phyloP scores from a whole-genome alignment of 2,888 invertebrate species.

The Meandrusa payeni region DNA sequence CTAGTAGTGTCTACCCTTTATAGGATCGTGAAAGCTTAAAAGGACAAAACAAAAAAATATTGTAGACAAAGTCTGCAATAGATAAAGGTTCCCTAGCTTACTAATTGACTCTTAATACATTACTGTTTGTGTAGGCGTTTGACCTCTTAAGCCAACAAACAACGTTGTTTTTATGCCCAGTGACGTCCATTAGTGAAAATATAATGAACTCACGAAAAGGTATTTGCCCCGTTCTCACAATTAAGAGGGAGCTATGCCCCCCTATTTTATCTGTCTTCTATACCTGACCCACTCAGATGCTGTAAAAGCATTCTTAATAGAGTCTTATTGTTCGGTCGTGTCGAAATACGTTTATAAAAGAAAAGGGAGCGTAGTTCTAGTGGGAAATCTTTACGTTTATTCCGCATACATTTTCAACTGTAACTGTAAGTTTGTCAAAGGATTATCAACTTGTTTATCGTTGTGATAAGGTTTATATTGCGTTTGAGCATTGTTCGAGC shows the following conservation, averaged over 20 bases:
- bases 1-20: too few species aligned
- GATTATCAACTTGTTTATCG: background rate
- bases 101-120: too few species aligned
- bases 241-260: background rate
- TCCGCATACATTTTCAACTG: slow-evolving; percentile 10
- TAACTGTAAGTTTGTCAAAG: background rate
- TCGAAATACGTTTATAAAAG: slow-evolving; percentile 22
- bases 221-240: slow-evolving; percentile 1
- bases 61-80: too few species aligned
- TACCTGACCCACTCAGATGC: background rate
- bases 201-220: slow-evolving; percentile 10
- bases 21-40: too few species aligned
- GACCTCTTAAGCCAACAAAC: background rate
- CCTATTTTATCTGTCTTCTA: background rate
- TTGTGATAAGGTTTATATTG: slow-evolving; percentile 4
- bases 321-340: slow-evolving; percentile 18
- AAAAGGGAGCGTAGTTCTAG: slow-evolving; percentile 21
- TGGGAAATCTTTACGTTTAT: slow-evolving; percentile 23
- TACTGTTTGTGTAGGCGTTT: too few species aligned
- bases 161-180: background rate
- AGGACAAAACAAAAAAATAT: too few species aligned
- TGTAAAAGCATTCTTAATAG: slow-evolving; percentile 6
- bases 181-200: slow-evolving; percentile 12
- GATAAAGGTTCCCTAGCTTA: too few species aligned
- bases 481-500: background rate